Percentiles rank a stretch among this genome's conserved stretches.
Conservation (phyloP, 2,113 vertebrate genomes). For the Calidris pygmaea region DNA sequence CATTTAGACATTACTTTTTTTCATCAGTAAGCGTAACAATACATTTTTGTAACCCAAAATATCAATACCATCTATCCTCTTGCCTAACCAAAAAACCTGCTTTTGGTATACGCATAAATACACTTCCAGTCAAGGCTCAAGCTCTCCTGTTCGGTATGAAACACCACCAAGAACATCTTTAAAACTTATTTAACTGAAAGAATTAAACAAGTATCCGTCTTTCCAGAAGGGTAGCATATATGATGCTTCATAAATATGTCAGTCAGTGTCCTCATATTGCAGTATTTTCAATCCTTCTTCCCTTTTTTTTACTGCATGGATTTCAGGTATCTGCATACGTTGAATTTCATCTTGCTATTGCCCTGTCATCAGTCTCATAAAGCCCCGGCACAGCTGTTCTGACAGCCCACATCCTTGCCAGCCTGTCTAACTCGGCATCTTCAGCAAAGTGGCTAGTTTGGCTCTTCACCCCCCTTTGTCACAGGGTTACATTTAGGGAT, state of each 20-base stretch:
- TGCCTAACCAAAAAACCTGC: background rate
- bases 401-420: background rate
- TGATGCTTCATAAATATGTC: background rate
- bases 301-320: background rate
- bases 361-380: background rate
- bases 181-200: background rate
- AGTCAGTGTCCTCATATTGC: background rate
- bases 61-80: background rate
- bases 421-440: background rate
- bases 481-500: background rate
- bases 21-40: background rate
- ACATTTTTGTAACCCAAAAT: background rate
- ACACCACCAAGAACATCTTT: background rate
- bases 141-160: background rate
- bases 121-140: background rate
- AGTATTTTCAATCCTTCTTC: background rate
- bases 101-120: background rate
- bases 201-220: background rate
- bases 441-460: background rate
- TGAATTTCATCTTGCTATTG: background rate
- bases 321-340: background rate
- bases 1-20: background rate
- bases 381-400: background rate
- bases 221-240: background rate
- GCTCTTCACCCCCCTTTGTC: background rate